These are phyloP conservation scores for Psittacara wagleri DNA, from an alignment of 2,113 vertebrate species.

Conservation along the genomic window DNA sequence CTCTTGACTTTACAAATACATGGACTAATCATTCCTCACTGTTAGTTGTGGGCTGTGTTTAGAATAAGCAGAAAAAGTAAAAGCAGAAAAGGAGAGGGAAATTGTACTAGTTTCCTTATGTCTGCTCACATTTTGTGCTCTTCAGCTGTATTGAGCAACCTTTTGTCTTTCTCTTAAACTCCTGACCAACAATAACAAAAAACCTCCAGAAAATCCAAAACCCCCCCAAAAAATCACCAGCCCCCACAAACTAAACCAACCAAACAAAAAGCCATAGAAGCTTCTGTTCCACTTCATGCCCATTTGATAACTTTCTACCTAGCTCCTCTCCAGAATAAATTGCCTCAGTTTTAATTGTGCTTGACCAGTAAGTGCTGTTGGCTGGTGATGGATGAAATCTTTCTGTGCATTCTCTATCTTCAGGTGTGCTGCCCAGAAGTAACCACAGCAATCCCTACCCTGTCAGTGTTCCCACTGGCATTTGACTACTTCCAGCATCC, in stretches of 20 bases:
- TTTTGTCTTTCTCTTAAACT: background rate
- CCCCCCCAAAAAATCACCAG: background rate
- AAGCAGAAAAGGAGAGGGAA: background rate
- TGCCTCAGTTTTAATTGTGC: background rate
- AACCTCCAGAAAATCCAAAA: background rate
- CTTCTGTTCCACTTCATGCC: background rate
- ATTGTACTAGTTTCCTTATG: background rate
- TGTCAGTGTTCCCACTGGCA: background rate
- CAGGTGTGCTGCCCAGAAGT: background rate
- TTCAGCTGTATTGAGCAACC: background rate
- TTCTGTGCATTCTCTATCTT: background rate
- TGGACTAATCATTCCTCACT: background rate
- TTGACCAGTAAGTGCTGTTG: background rate
- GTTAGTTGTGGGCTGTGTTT: background rate
- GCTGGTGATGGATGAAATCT: background rate
- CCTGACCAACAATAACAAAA: background rate
- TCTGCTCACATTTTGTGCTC: background rate
- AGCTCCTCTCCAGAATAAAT: background rate
- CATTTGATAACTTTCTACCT: background rate
- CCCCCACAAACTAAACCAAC: background rate
- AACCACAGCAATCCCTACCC: background rate
- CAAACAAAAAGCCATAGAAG: background rate
- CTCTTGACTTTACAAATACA: background rate
- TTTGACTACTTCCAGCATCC: conserved; percentile 3
- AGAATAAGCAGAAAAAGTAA: background rate